Evolutionary conservation across 1,140 invertebrate genomes (phyloP).

Genomic region (Tyrophagus putrescentiae): DNA sequence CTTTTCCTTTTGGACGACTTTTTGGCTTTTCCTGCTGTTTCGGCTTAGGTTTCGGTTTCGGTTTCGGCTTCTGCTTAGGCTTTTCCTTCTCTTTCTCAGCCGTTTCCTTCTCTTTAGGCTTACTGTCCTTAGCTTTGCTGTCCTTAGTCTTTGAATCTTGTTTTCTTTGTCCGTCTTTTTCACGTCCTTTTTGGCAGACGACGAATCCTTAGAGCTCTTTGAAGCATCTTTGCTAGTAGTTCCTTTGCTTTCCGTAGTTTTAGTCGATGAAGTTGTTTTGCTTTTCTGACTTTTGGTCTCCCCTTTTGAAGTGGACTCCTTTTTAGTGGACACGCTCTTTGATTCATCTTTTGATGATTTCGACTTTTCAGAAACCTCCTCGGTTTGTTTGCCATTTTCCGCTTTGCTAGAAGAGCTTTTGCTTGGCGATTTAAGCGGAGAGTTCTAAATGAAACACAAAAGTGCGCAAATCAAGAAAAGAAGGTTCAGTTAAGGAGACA

Average conservation of each 20-base stretch:
- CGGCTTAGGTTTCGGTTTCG: background rate
- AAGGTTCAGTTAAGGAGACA: too few species aligned
- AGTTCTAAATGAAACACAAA: conserved; percentile 4
- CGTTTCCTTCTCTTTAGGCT: conserved; percentile 17
- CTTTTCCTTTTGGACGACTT: conserved; percentile 3
- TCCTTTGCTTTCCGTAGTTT: conserved; percentile 9
- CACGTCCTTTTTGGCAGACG: background rate
- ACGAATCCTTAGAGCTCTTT: background rate
- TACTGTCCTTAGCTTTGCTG: conserved; percentile 15
- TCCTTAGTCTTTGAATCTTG: conserved; percentile 13
- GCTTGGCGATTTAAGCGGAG: background rate
- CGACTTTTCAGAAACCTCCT: conserved; percentile 17
- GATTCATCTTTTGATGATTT: conserved; percentile 18
- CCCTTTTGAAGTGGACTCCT: too few species aligned
- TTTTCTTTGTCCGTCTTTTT: conserved; percentile 18
- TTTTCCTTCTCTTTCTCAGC: background rate
- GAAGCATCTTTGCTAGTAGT: background rate
- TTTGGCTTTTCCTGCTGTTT: too few species aligned
- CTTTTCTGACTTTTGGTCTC: too few species aligned
- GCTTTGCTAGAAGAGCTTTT: background rate
- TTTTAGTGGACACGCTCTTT: too few species aligned
- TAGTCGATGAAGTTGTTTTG: conserved; percentile 9
- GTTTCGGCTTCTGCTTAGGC: background rate
- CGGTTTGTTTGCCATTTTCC: conserved; percentile 9
- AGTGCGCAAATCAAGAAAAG: too few species aligned